Percentiles rank a stretch among this genome's conserved stretches.
Evolutionary conservation across 2,888 invertebrate genomes (phyloP).

Genomic region (Ditula angustiorana): DNA sequence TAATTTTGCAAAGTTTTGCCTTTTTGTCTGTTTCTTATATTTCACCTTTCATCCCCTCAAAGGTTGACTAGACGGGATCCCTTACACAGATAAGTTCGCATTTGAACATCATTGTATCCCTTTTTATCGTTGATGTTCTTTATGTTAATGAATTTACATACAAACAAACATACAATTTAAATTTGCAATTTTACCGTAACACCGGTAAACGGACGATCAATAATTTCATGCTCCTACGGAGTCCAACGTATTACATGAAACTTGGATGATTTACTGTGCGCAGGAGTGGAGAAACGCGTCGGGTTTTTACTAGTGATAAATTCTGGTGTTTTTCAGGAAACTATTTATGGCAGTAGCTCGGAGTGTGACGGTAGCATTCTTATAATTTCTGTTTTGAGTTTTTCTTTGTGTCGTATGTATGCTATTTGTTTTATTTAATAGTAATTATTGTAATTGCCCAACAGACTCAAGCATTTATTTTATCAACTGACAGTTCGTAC

Average conservation of each 20-base stretch:
- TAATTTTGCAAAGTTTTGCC: too few species aligned
- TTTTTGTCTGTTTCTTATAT: too few species aligned
- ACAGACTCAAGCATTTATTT: too few species aligned
- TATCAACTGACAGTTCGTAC: too few species aligned
- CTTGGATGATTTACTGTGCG: constrained; percentile 51
- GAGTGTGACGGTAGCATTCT: background rate
- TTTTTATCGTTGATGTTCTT: too few species aligned
- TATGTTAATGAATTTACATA: background rate
- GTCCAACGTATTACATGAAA: constrained; percentile 61
- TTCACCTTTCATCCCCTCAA: too few species aligned
- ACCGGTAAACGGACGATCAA: constrained; percentile 52
- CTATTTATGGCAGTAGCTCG: background rate
- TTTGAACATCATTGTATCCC: too few species aligned
- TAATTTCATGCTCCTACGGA: constrained; percentile 55
- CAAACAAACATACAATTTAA: background rate
- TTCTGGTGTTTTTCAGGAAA: constrained; percentile 10
- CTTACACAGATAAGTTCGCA: too few species aligned
- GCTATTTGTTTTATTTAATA: too few species aligned
- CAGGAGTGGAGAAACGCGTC: background rate
- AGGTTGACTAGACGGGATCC: too few species aligned
- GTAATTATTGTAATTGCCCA: background rate
- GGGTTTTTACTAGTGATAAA: background rate
- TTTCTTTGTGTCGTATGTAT: background rate
- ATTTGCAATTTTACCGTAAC: constrained; percentile 41
- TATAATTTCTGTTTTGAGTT: background rate